A percentile compares a stretch with the other conserved stretches of the same genome.
Conservation (phyloP, 2,113 vertebrate species). For the Chelonoidis abingdonii region DNA sequence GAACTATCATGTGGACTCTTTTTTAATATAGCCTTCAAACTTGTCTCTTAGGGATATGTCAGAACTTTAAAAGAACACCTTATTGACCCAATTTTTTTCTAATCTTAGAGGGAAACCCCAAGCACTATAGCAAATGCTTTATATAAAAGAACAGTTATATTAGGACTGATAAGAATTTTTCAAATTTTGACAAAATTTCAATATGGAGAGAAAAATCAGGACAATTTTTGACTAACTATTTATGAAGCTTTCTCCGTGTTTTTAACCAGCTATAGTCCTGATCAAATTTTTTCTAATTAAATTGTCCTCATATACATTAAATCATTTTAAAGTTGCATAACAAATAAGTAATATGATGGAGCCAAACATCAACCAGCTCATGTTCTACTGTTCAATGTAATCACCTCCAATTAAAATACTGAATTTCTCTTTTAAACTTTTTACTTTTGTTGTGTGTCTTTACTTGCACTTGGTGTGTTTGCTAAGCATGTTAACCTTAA, state of each 20-base stretch:
- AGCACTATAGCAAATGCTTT: background rate
- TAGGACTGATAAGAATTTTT: background rate
- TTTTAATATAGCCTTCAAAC: background rate
- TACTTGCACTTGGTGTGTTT: background rate
- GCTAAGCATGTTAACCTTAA: background rate
- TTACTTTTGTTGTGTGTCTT: background rate
- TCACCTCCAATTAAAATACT: background rate
- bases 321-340: background rate
- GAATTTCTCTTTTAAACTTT: background rate
- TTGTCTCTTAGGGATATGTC: background rate
- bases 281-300: background rate
- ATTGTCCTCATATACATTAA: background rate
- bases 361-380: background rate
- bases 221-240: background rate
- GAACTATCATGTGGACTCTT: background rate
- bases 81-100: background rate
- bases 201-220: slow-evolving; percentile 12
- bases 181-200: slow-evolving; percentile 44
- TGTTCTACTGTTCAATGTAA: background rate
- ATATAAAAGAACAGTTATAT: slow-evolving; percentile 41
- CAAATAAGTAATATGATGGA: background rate
- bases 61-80: background rate
- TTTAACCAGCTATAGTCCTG: background rate
- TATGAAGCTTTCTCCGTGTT: background rate
- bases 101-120: background rate